phyloP scores from a whole-genome alignment of 2,797 vertebrate genomes.

The Dallia pectoralis region DNA sequence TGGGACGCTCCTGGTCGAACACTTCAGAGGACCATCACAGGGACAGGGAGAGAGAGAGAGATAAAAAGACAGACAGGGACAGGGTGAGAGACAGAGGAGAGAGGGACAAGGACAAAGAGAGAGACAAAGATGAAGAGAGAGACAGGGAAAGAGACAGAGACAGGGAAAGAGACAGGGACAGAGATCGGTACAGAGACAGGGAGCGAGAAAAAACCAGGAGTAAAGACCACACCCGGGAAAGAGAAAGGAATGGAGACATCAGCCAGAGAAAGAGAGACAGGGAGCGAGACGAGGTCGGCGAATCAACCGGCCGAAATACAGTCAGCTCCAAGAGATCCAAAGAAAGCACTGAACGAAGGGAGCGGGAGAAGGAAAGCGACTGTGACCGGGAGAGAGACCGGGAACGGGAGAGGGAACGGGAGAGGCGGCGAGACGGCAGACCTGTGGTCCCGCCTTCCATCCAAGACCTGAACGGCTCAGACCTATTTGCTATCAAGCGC shows the following conservation, averaged over 20 bases:
- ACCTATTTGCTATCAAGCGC: constrained; percentile 90
- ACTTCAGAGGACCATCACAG: constrained; percentile 60
- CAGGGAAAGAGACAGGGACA: constrained; percentile 54
- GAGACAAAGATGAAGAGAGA: constrained; percentile 61
- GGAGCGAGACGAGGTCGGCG: constrained; percentile 50
- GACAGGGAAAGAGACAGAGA: constrained; percentile 42
- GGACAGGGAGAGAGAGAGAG: constrained; percentile 41
- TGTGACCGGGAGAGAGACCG: constrained; percentile 59
- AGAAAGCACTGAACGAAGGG: constrained; percentile 66
- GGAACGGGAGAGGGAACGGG: constrained; percentile 50
- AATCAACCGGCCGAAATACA: constrained; percentile 63
- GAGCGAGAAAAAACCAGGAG: constrained; percentile 68
- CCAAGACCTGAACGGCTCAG: constrained; percentile 90
- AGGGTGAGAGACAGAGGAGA: constrained; percentile 50
- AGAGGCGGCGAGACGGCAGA: constrained; percentile 73
- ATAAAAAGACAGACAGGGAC: constrained; percentile 54
- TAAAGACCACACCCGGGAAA: constrained; percentile 61
- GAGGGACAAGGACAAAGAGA: constrained; percentile 58
- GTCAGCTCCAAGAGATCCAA: constrained; percentile 66
- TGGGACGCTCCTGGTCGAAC: constrained; percentile 73
- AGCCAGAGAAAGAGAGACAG: constrained; percentile 59
- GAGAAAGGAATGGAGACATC: constrained; percentile 56
- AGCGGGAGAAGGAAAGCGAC: constrained; percentile 68
- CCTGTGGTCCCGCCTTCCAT: constrained; percentile 90
- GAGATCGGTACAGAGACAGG: constrained; percentile 55